Evolutionary conservation across 2,888 invertebrate species (phyloP).

Genomic region (Tyria jacobaeae): DNA sequence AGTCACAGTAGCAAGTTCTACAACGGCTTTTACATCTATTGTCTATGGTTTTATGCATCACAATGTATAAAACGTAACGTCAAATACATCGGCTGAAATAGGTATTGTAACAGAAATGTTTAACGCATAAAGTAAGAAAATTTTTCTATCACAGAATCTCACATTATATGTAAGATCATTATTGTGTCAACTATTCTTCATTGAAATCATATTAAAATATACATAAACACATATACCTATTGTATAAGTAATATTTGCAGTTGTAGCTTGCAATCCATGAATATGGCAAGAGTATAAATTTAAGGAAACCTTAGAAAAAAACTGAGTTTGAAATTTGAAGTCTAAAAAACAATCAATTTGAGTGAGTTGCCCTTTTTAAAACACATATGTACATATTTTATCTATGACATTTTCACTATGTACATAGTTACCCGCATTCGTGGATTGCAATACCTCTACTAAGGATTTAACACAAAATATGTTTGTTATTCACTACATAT

Average conservation of each 20-base stretch:
- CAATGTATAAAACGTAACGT: no score
- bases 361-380: not conserved
- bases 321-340: not conserved
- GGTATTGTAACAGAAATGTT: not conserved
- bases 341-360: no score
- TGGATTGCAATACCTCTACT: not conserved
- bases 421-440: not conserved
- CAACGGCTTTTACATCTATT: no score
- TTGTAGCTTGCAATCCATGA: not conserved
- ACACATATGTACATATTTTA: not conserved
- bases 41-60: no score
- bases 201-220: not conserved
- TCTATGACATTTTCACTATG: not conserved
- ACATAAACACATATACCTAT: not conserved
- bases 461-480: not conserved
- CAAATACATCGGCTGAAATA: not conserved
- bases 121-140: not conserved
- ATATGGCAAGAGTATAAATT: not conserved
- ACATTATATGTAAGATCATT: conserved; percentile 21
- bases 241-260: conserved; percentile 2
- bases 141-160: conserved; percentile 47
- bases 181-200: conserved; percentile 12
- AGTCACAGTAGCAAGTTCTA: not conserved
- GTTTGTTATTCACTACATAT: conserved; percentile 4
- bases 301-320: not conserved